Base-by-base conservation (phyloP, 1,140 invertebrate species). In the Polyergus mexicanus region DNA sequence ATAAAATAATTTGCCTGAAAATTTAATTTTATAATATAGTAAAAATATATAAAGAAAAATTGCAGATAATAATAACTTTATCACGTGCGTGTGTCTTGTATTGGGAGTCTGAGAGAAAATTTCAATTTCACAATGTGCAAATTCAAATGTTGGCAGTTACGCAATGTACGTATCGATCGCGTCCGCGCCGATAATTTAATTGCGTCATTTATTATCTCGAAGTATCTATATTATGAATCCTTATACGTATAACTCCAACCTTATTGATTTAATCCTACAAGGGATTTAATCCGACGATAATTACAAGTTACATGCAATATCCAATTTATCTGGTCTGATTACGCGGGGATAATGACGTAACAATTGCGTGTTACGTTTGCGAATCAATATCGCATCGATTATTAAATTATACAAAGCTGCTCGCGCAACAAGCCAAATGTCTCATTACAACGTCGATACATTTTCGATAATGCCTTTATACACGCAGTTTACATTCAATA, bases 371-470 rank as follows among this genome's bases (percentile, higher is more conserved):
- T 38, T 69, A 65, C 28, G 60, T 25, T 51, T 60, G 58, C 65
- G 51, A 81, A 81, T 72, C 66, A 51, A 81, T 81, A 60, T 72
- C 66, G 58, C 32, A 44, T 72, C 35, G 38, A 72, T 71, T 58
- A 81, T 72, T 25, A 32, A 81, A 72, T 81, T 60, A 58, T 81
- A 22, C 38, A 25, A 16, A 58, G 13, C 35, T 22, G 32, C 47
- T 81, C 25, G 66, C 25, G 66, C 19, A 60, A 60, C 11, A 80
- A 58, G 19, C 38, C 38, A 25, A n/a, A 54, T 13, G 32, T 16
- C 35, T 71, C 47, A 41, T 81, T 81, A 60, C n/a, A 7, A 28
- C 56, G 41, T 69, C 77, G 38, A 44, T 32, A n/a, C 38, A 7
- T 13, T 83, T 71, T 38, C 54, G 28, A 60, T 81, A 19, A 22